Evolutionary conservation across 2,797 vertebrate genomes (phyloP).

Genomic region (Enteromius viviparus): DNA sequence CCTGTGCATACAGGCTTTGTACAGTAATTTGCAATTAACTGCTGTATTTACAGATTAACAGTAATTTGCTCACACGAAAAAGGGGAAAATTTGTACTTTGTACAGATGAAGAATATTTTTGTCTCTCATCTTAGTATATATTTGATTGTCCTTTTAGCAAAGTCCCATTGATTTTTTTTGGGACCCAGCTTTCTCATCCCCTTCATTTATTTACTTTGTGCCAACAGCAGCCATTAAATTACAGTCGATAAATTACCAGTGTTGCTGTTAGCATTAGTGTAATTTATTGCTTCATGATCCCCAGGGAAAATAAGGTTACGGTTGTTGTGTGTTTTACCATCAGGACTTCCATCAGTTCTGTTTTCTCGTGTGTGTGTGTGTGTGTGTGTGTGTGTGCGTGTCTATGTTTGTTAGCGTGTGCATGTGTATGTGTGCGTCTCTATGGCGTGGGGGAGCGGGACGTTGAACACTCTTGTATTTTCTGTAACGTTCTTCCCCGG

Average conservation of each 20-base stretch:
- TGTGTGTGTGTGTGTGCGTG: constrained; percentile 15
- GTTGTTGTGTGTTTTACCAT: constrained; percentile 53
- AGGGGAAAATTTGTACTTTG: constrained; percentile 28
- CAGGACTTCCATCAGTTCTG: constrained; percentile 53
- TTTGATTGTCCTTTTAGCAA: constrained; percentile 87
- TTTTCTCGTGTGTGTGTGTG: constrained; percentile 39
- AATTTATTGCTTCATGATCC: constrained; percentile 87
- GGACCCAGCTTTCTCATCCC: constrained; percentile 56
- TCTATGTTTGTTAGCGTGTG: constrained; percentile 37
- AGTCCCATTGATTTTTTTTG: constrained; percentile 60
- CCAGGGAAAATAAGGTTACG: constrained; percentile 58
- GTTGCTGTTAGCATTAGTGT: constrained; percentile 81
- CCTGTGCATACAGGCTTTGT: constrained; percentile 44
- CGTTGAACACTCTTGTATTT: constrained; percentile 75
- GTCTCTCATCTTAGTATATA: constrained; percentile 40
- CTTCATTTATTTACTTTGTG: constrained; percentile 81
- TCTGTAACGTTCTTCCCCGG: constrained; percentile 87
- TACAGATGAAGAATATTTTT: constrained; percentile 19
- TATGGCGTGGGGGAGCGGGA: constrained; percentile 62
- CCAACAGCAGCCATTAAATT: constrained; percentile 80
- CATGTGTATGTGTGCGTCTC: constrained; percentile 56
- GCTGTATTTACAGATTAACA: constrained; percentile 8
- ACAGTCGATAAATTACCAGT: constrained; percentile 86
- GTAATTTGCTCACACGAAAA: constrained; percentile 2
- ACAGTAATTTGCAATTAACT: constrained; percentile 18